phyloP scores from a whole-genome alignment of 1,140 invertebrate genomes.

The Drosophila grimshawi region DNA sequence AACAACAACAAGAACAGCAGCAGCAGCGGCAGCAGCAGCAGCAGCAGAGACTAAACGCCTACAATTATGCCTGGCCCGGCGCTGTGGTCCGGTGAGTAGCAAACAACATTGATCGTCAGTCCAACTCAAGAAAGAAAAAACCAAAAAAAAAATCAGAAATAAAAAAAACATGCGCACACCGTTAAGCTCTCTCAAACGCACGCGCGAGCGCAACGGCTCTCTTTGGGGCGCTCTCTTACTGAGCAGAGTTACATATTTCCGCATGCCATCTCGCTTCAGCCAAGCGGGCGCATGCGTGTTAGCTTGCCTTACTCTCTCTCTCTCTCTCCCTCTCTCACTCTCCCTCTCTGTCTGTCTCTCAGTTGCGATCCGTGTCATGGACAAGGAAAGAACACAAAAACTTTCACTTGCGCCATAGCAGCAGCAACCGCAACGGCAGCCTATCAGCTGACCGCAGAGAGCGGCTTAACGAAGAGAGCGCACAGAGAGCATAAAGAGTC shows the following conservation, averaged over 20 bases:
- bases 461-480: background rate
- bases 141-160: background rate
- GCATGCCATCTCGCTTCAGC: conserved; percentile 37
- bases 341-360: conserved; percentile 18
- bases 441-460: conserved; percentile 39
- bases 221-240: background rate
- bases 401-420: conserved; percentile 48
- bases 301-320: background rate
- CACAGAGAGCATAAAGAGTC: conserved; percentile 9
- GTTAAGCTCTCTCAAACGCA: conserved; percentile 11
- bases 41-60: conserved; percentile 56
- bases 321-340: conserved; percentile 1
- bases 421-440: conserved; percentile 10
- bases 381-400: conserved; percentile 56
- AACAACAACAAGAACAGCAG: conserved; percentile 36
- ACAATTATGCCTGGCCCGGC: conserved; percentile 83
- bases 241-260: conserved; percentile 48
- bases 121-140: background rate
- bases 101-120: conserved; percentile 8
- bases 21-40: conserved; percentile 50
- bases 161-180: conserved; percentile 18
- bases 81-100: conserved; percentile 84
- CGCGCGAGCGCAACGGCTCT: background rate
- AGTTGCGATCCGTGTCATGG: conserved; percentile 47
- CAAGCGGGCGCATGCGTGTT: conserved; percentile 2